Conservation (phyloP, 2,888 invertebrate genomes). For the Eupithecia abbreviata region DNA sequence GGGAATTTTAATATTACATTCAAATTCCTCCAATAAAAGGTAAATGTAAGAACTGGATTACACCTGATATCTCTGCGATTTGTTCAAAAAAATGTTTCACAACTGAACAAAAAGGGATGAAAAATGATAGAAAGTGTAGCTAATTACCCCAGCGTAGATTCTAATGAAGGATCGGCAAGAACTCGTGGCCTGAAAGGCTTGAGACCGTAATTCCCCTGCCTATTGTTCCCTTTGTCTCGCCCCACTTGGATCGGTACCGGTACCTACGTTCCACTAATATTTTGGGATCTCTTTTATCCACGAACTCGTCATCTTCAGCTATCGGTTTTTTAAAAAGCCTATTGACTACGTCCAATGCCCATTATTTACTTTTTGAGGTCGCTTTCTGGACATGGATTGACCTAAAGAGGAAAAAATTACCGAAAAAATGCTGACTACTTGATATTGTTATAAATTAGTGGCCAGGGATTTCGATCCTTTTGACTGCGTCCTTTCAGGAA, state of each 20-base stretch:
- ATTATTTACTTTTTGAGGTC: constrained; percentile 45
- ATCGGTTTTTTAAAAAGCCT: constrained; percentile 47
- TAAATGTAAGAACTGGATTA: constrained; percentile 11
- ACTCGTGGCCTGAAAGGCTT: constrained; percentile 59
- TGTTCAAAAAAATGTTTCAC: background rate
- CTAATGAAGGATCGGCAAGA: constrained; percentile 63
- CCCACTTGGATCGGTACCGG: constrained; percentile 52
- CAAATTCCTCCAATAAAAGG: constrained; percentile 35
- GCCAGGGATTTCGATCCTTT: constrained; percentile 9
- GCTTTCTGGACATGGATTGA: constrained; percentile 42
- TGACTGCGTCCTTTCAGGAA: constrained; percentile 10
- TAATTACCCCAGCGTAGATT: constrained; percentile 38
- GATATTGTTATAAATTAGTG: constrained; percentile 25
- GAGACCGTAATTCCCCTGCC: constrained; percentile 63
- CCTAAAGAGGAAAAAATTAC: constrained; percentile 39
- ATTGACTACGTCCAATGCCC: constrained; percentile 36
- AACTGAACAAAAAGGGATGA: constrained; percentile 16
- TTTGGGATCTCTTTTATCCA: constrained; percentile 47
- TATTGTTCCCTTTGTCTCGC: constrained; percentile 67
- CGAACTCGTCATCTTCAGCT: constrained; percentile 48
- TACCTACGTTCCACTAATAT: constrained; percentile 51
- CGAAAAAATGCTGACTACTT: constrained; percentile 36
- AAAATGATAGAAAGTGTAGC: constrained; percentile 32
- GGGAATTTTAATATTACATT: constrained; percentile 46
- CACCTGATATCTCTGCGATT: background rate